Conservation (phyloP, 2,888 invertebrate species). For the Strigamia crassipes region DNA sequence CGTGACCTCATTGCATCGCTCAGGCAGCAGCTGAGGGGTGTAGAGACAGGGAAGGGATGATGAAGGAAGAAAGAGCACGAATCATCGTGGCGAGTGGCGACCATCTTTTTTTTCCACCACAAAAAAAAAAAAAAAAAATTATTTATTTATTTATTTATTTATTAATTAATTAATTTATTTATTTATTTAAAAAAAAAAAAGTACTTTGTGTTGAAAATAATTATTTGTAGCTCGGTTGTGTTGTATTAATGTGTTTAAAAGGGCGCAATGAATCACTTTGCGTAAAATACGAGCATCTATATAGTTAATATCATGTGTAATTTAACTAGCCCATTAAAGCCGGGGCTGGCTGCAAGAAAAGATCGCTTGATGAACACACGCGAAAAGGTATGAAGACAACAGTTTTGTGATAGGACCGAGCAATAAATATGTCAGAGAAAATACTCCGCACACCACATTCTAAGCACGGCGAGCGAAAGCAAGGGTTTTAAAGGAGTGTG, state of each 20-base stretch:
- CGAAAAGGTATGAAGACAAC: slow-evolving; percentile 37
- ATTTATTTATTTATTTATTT: too few species aligned
- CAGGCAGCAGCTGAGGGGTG: slow-evolving; percentile 27
- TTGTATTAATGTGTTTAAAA: background rate
- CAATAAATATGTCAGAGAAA: slow-evolving; percentile 40
- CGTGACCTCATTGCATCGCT: slow-evolving; percentile 39
- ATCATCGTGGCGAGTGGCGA: slow-evolving; percentile 33
- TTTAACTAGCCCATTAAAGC: slow-evolving; percentile 40
- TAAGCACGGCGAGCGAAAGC: background rate
- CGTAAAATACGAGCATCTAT: background rate
- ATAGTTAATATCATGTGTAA: slow-evolving; percentile 36
- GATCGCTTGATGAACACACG: slow-evolving; percentile 36
- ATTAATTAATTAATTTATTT: too few species aligned
- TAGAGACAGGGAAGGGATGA: slow-evolving; percentile 10
- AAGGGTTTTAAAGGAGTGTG: background rate
- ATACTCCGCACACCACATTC: slow-evolving; percentile 32
- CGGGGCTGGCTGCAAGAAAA: slow-evolving; percentile 13
- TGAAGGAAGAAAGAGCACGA: background rate
- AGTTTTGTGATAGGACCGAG: slow-evolving; percentile 18
- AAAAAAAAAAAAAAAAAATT: background rate
- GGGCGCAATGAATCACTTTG: slow-evolving; percentile 1
- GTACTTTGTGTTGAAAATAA: too few species aligned
- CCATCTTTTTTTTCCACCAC: background rate
- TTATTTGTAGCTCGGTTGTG: too few species aligned
- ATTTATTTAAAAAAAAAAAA: too few species aligned